Conservation (phyloP, 2,888 invertebrate species). For the Papilio elwesi region DNA sequence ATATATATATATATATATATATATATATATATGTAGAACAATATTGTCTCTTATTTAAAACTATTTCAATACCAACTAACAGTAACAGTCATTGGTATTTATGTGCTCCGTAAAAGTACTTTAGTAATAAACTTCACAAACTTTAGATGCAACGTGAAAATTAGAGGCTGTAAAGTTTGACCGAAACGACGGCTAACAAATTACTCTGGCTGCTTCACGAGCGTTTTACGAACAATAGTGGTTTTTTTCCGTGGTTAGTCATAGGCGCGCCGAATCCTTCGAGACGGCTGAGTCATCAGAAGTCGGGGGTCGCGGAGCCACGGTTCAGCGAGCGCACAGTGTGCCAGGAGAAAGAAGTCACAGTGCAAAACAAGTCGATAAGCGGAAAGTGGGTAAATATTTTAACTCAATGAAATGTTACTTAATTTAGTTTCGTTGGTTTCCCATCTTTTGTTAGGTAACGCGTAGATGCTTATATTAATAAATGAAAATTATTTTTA, state of each 20-base stretch:
- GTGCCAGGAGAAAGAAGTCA: constrained; percentile 52
- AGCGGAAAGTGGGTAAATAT: constrained; percentile 9
- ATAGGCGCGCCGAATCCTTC: constrained; percentile 69
- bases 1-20: neutral
- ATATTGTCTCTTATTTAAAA: neutral
- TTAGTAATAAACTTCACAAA: constrained; percentile 28
- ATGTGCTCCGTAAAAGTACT: constrained; percentile 33
- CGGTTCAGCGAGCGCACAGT: constrained; percentile 63
- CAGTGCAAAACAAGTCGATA: constrained; percentile 32
- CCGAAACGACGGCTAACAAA: constrained; percentile 46
- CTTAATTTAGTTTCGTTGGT: too few species aligned
- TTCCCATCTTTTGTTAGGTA: too few species aligned
- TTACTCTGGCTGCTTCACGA: constrained; percentile 49
- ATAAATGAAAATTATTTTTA: too few species aligned
- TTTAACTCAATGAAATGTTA: neutral
- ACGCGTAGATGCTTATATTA: too few species aligned
- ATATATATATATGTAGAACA: neutral
- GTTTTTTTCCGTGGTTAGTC: constrained; percentile 68
- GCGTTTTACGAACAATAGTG: constrained; percentile 62
- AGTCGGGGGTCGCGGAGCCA: constrained; percentile 64
- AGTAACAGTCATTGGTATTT: constrained; percentile 33
- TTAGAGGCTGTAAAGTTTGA: constrained; percentile 49
- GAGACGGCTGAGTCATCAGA: constrained; percentile 73
- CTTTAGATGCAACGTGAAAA: constrained; percentile 24
- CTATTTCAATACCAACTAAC: neutral